Conservation (phyloP, 2,888 invertebrate species). For the Dinocampus coccinellae region DNA sequence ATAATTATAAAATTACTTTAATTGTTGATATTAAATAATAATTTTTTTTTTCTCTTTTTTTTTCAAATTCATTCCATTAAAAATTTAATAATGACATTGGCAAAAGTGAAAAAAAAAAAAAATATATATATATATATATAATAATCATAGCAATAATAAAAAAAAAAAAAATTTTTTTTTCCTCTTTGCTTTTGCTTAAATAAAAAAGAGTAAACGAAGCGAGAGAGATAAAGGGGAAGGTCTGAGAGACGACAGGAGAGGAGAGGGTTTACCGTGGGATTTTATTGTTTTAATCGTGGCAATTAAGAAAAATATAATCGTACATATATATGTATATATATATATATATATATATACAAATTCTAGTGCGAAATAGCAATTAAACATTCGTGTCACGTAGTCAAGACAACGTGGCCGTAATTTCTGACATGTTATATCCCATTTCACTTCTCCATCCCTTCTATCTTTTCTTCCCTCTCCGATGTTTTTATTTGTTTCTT, state of each 20-base stretch:
- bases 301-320: slow-evolving; percentile 64
- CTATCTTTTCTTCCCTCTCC: slow-evolving; percentile 17
- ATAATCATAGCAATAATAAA: no score
- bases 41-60: no score
- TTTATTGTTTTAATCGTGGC: slow-evolving; percentile 57
- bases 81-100: no score
- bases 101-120: background rate
- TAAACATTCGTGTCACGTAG: slow-evolving; percentile 57
- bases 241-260: slow-evolving; percentile 3
- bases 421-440: slow-evolving; percentile 35
- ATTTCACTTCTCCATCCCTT: background rate
- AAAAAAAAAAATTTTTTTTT: no score
- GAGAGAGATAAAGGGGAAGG: slow-evolving; percentile 6
- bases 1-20: no score
- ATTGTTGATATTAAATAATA: no score
- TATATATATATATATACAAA: background rate
- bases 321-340: slow-evolving; percentile 30
- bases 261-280: slow-evolving; percentile 23
- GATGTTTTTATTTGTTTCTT: slow-evolving; percentile 24
- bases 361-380: slow-evolving; percentile 53
- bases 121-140: background rate
- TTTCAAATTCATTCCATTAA: no score
- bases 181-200: background rate
- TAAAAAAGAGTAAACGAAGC: slow-evolving; percentile 16
- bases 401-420: slow-evolving; percentile 39